Evolutionary conservation across 2,113 vertebrate genomes (phyloP).

Genomic region (Anolis sagrei): DNA sequence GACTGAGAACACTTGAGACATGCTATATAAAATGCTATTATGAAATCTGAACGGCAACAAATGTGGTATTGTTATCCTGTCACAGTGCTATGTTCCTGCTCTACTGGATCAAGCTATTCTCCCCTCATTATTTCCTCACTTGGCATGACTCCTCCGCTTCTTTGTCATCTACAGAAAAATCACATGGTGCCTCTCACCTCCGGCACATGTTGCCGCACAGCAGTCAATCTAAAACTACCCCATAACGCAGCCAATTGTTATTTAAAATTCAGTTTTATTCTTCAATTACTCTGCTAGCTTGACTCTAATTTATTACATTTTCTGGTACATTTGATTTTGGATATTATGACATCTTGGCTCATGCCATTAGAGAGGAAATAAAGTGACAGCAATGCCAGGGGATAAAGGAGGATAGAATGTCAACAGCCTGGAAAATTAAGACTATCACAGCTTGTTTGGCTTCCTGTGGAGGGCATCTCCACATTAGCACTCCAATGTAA

Average conservation of each 20-base stretch:
- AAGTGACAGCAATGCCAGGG: slow-evolving; percentile 54
- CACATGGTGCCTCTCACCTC: slow-evolving; percentile 47
- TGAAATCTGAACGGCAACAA: background rate
- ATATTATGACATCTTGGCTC: slow-evolving; percentile 65
- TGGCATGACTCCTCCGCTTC: background rate
- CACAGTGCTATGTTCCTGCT: slow-evolving; percentile 33
- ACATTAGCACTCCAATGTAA: slow-evolving; percentile 23
- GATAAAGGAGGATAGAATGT: slow-evolving; percentile 49
- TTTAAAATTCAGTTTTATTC: slow-evolving; percentile 74
- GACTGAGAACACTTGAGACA: background rate
- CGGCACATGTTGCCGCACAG: slow-evolving; percentile 55
- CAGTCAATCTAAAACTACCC: slow-evolving; percentile 54
- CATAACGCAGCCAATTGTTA: slow-evolving; percentile 41
- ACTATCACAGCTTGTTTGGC: slow-evolving; percentile 34
- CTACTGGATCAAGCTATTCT: slow-evolving; percentile 44
- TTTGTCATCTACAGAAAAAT: slow-evolving; percentile 52
- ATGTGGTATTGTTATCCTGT: background rate
- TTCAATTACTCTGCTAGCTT: slow-evolving; percentile 66
- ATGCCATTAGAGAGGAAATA: slow-evolving; percentile 65
- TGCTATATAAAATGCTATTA: background rate
- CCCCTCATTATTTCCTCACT: slow-evolving; percentile 54
- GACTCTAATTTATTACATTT: slow-evolving; percentile 72
- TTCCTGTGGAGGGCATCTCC: slow-evolving; percentile 27
- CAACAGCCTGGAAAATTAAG: slow-evolving; percentile 70
- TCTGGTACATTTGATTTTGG: slow-evolving; percentile 73